Conservation (phyloP, 2,797 vertebrate species). For the Neosilurus hyrtlii region DNA sequence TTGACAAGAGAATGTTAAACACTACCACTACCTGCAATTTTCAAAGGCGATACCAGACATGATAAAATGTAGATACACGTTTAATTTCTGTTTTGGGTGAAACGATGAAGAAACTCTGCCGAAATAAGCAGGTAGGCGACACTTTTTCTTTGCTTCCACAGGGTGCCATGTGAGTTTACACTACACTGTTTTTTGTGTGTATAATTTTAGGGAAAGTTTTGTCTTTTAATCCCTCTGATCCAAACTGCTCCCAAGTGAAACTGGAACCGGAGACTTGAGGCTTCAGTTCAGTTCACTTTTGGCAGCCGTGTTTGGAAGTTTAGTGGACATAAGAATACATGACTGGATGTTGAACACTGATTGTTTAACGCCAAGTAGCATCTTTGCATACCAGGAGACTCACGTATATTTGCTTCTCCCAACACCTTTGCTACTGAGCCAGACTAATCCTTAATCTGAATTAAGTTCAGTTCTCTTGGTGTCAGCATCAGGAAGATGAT, state of each 20-base stretch:
- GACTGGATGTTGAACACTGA: conserved; percentile 49
- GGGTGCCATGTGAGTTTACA: conserved; percentile 20
- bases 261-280: conserved; percentile 50
- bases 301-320: conserved; percentile 48
- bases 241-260: conserved; percentile 48
- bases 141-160: conserved; percentile 41
- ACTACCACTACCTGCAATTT: conserved; percentile 85
- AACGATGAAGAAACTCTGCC: conserved; percentile 44
- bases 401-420: not conserved
- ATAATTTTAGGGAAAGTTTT: conserved; percentile 22
- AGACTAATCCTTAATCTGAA: too few relatives aligned
- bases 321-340: conserved; percentile 60
- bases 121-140: conserved; percentile 51
- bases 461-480: too few relatives aligned
- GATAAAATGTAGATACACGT: conserved; percentile 79
- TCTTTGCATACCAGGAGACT: conserved; percentile 6
- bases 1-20: conserved; percentile 95
- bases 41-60: conserved; percentile 86
- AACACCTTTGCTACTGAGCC: not conserved
- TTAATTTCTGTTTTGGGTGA: conserved; percentile 70
- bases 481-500: too few relatives aligned
- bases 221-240: conserved; percentile 46
- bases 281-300: conserved; percentile 61
- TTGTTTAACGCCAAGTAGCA: conserved; percentile 15
- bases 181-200: conserved; percentile 38